Conservation (phyloP, 37 sponge, comb jelly and placozoan genomes). For the Geodia barretti region DNA sequence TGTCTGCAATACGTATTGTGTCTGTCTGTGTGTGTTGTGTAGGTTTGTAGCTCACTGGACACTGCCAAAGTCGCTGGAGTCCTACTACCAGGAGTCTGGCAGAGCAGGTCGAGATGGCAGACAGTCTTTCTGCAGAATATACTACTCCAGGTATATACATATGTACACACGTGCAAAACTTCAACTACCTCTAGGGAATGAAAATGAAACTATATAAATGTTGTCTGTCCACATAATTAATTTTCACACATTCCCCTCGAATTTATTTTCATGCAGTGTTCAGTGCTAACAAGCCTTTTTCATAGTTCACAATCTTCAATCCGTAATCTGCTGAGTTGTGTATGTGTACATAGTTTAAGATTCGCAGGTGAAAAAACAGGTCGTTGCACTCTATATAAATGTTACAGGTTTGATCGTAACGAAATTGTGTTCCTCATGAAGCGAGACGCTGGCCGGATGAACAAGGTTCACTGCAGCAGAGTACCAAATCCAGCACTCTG, state of each 20-base stretch:
- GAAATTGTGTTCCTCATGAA: slow-evolving; percentile 65
- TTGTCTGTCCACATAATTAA: no score
- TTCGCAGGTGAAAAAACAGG: no score
- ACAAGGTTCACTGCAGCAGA: no score
- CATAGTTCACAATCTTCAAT: not conserved
- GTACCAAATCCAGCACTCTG: no score
- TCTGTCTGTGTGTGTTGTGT: not conserved
- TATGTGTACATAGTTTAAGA: no score
- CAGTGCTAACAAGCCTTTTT: not conserved
- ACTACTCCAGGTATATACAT: slow-evolving; percentile 67
- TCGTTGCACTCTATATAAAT: no score
- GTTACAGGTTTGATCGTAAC: slow-evolving; percentile 68
- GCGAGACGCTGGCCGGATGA: slow-evolving; percentile 55
- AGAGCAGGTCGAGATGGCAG: slow-evolving; percentile 88
- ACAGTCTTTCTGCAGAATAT: slow-evolving; percentile 74
- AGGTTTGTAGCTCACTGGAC: slow-evolving; percentile 99
- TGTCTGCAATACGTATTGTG: no score
- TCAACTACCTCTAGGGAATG: no score
- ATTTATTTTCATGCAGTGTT: no score
- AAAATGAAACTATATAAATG: no score
- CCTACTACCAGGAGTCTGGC: slow-evolving; percentile 97
- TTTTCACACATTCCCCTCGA: no score
- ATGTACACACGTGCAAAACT: not conserved
- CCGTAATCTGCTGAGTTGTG: not conserved
- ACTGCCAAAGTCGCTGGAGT: slow-evolving; percentile 92